These are phyloP conservation scores for Agriotes lineatus DNA, from an alignment of 2,888 invertebrate genomes.

Conservation along the genomic window DNA sequence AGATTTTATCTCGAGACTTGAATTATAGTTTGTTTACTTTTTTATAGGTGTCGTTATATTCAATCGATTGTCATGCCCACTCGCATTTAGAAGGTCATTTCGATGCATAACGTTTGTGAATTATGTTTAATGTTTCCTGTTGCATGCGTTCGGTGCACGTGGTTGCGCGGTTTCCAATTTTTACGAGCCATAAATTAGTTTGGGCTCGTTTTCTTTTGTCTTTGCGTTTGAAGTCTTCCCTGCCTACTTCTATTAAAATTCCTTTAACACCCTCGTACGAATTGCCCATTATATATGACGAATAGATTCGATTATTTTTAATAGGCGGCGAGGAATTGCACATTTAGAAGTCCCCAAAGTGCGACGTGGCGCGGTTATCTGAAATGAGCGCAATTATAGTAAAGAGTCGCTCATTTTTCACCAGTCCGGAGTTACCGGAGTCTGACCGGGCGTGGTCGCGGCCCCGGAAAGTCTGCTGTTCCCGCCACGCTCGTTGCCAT, in stretches of 20 bases:
- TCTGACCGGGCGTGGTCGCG: conserved; percentile 48
- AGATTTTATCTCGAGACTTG: neutral
- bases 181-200: conserved; percentile 8
- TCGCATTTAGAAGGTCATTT: conserved; percentile 12
- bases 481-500: conserved; percentile 47
- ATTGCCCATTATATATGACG: conserved; percentile 37
- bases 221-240: conserved; percentile 8
- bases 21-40: conserved; percentile 3
- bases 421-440: conserved; percentile 29
- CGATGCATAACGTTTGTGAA: conserved; percentile 13
- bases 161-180: conserved; percentile 1
- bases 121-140: conserved; percentile 12
- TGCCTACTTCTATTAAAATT: conserved; percentile 25
- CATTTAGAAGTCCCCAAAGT: conserved; percentile 32
- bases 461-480: conserved; percentile 49
- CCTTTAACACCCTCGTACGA: conserved; percentile 23
- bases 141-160: conserved; percentile 2
- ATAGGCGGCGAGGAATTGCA: conserved; percentile 29
- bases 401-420: conserved; percentile 36
- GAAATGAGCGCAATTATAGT: conserved; percentile 39
- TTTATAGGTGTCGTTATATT: conserved; percentile 19
- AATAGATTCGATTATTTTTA: conserved; percentile 39
- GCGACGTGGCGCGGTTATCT: conserved; percentile 36
- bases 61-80: conserved; percentile 15
- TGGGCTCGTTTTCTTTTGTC: neutral